These are phyloP conservation scores for Danionella cerebrum DNA, from an alignment of 2,113 vertebrate species.

Conservation along the genomic window DNA sequence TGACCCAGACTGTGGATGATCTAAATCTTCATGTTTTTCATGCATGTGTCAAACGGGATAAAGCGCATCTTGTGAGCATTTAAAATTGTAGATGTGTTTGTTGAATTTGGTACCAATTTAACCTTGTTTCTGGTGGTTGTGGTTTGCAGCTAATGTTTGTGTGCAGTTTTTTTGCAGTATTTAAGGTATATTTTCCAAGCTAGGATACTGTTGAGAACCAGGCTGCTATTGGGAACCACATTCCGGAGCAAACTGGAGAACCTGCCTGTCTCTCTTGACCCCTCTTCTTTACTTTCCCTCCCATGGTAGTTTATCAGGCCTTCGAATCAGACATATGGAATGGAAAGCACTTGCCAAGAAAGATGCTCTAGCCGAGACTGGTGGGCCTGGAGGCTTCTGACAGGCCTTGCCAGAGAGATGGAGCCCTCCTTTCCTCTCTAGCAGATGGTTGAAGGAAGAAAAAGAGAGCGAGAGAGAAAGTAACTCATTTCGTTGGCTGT, in stretches of 20 bases:
- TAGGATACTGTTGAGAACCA: background rate
- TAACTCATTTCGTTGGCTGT: too few species aligned
- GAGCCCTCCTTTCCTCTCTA: conserved; percentile 39
- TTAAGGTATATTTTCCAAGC: too few species aligned
- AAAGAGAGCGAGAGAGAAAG: conserved; percentile 29
- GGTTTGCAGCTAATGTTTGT: too few species aligned
- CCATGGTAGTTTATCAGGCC: conserved; percentile 2
- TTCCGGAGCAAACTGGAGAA: background rate
- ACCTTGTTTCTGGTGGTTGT: too few species aligned
- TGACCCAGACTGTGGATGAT: too few species aligned
- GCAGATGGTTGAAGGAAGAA: conserved; percentile 62
- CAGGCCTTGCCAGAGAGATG: conserved; percentile 21
- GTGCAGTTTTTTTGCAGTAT: too few species aligned
- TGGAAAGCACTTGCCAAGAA: conserved; percentile 25
- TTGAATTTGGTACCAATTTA: too few species aligned
- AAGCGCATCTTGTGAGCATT: too few species aligned
- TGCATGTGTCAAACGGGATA: too few species aligned
- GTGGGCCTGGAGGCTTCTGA: conserved; percentile 22
- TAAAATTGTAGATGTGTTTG: too few species aligned
- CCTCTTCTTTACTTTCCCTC: conserved; percentile 18
- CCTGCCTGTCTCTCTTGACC: conserved; percentile 18
- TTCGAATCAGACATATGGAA: conserved; percentile 29
- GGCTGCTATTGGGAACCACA: too few species aligned
- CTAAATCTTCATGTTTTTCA: too few species aligned
- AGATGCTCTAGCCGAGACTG: conserved; percentile 17